Conservation (phyloP, 1,140 invertebrate genomes). For the Rhagoletis pomonella region DNA sequence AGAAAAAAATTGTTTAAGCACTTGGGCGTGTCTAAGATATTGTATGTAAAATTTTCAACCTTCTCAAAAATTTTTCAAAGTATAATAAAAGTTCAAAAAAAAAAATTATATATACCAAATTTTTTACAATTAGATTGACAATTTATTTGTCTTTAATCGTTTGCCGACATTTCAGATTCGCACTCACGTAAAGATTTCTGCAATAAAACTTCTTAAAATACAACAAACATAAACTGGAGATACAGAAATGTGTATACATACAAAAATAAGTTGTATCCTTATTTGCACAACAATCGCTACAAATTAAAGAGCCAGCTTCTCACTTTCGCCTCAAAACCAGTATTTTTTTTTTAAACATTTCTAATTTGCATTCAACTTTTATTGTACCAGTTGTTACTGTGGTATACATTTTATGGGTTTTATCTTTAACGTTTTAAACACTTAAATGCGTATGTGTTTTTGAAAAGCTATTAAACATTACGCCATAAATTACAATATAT, state of each 20-base stretch:
- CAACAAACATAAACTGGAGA: too few relatives aligned
- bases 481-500: conserved; percentile 4
- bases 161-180: too few relatives aligned
- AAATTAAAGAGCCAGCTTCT: neutral
- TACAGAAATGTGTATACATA: neutral
- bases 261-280: neutral
- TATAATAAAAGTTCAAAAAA: too few relatives aligned
- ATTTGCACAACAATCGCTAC: neutral
- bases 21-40: too few relatives aligned
- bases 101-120: too few relatives aligned
- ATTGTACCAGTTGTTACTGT: neutral
- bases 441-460: neutral
- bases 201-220: too few relatives aligned
- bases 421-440: neutral
- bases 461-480: neutral
- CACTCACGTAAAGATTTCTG: too few relatives aligned
- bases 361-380: conserved; percentile 7
- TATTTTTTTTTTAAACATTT: neutral
- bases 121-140: too few relatives aligned
- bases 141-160: too few relatives aligned
- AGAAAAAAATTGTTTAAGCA: too few relatives aligned
- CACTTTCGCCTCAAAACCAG: neutral
- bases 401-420: neutral
- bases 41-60: too few relatives aligned
- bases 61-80: too few relatives aligned